Evolutionary conservation across 2,797 vertebrate species (phyloP).

Genomic region (Dendrocincla tyrannina): DNA sequence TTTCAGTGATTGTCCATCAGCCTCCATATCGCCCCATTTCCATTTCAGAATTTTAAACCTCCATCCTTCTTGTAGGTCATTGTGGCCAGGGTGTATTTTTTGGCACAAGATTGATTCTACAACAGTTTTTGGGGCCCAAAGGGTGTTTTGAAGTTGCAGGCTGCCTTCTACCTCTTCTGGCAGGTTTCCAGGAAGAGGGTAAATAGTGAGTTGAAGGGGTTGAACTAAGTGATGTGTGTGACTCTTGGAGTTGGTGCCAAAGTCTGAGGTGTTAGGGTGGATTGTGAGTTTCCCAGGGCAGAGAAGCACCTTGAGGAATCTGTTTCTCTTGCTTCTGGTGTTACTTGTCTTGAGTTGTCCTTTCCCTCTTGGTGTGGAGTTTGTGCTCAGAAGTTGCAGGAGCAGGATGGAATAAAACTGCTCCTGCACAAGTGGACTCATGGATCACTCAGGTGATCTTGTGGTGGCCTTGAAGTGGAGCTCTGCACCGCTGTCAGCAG

Average conservation of each 20-base stretch:
- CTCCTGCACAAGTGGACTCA: background rate
- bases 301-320: background rate
- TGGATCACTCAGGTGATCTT: background rate
- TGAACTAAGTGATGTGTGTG: background rate
- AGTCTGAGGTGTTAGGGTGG: background rate
- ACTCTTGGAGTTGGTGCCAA: background rate
- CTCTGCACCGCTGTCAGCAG: background rate
- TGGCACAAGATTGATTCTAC: fast-evolving
- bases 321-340: background rate
- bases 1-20: fast-evolving
- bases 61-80: background rate
- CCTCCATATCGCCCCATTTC: background rate
- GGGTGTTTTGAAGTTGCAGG: background rate
- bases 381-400: background rate
- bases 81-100: background rate
- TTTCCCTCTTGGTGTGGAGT: background rate
- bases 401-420: background rate
- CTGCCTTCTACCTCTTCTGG: background rate
- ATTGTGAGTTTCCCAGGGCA: background rate
- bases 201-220: background rate
- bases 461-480: background rate
- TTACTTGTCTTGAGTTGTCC: background rate
- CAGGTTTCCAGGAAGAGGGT: background rate
- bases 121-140: background rate
- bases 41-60: background rate